Conservation (phyloP, 2,888 invertebrate genomes). For the Caenorhabditis japonica region DNA sequence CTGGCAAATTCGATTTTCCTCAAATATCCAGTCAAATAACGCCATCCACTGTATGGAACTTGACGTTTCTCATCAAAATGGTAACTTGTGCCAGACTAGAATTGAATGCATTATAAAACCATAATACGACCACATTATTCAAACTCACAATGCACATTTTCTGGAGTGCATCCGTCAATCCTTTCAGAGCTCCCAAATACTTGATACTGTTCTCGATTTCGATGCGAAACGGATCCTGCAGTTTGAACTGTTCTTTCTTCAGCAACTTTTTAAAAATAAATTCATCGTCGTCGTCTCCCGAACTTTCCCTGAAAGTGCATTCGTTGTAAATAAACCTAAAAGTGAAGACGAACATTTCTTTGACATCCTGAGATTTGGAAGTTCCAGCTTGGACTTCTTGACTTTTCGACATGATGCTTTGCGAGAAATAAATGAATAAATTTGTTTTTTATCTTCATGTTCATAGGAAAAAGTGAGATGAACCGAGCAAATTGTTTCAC, state of each 20-base stretch:
- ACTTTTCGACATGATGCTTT: too few relatives aligned
- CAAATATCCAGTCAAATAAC: conserved; percentile 16
- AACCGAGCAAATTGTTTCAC: too few relatives aligned
- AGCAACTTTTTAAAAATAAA: conserved; percentile 9
- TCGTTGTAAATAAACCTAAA: not conserved
- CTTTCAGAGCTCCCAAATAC: conserved; percentile 4
- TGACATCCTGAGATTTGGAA: too few relatives aligned
- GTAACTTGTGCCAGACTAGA: conserved; percentile 24
- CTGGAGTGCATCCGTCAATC: conserved; percentile 7
- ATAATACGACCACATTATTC: not conserved
- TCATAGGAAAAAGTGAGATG: too few relatives aligned
- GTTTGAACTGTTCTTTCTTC: conserved; percentile 15
- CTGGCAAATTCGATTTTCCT: conserved; percentile 9
- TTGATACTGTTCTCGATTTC: conserved; percentile 12
- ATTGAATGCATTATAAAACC: not conserved
- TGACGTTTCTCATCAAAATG: conserved; percentile 10
- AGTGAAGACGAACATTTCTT: not conserved
- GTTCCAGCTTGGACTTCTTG: too few relatives aligned
- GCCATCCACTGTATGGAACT: conserved; percentile 26
- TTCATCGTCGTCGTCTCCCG: conserved; percentile 14
- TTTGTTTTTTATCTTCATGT: too few relatives aligned
- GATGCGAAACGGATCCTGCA: conserved; percentile 3
- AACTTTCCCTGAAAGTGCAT: conserved; percentile 16
- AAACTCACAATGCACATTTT: conserved; percentile 6
- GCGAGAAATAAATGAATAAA: too few relatives aligned